Evolutionary conservation across 2,797 vertebrate genomes (phyloP).

Genomic region (Chelon auratus): DNA sequence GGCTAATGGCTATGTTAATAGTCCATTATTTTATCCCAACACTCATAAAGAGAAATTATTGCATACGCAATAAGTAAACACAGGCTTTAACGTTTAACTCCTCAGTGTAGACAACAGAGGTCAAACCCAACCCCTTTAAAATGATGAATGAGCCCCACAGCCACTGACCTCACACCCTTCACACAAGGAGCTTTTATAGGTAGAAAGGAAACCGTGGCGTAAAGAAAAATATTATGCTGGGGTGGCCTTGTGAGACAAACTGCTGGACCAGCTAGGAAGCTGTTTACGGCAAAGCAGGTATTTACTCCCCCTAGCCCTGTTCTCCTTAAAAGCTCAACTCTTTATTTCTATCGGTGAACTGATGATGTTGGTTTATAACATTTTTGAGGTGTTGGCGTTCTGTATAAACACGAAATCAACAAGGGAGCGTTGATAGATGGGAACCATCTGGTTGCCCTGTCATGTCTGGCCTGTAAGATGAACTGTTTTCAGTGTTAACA

Average conservation of each 20-base stretch:
- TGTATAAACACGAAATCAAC: slow-evolving; percentile 25
- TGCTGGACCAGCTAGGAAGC: slow-evolving; percentile 52
- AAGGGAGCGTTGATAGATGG: slow-evolving; percentile 55
- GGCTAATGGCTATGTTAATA: slow-evolving; percentile 28
- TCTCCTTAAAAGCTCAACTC: slow-evolving; percentile 9
- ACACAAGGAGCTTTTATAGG: slow-evolving; percentile 63
- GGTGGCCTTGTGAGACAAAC: slow-evolving; percentile 47
- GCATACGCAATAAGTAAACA: slow-evolving; percentile 11
- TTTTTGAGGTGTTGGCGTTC: slow-evolving; percentile 14
- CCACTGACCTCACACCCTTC: slow-evolving; percentile 43
- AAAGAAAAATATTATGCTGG: slow-evolving; percentile 73
- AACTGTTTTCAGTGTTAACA: slow-evolving; percentile 19
- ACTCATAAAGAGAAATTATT: slow-evolving; percentile 30
- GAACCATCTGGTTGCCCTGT: slow-evolving; percentile 53
- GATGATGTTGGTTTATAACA: background rate
- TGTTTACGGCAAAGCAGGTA: slow-evolving; percentile 22
- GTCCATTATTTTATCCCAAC: slow-evolving; percentile 46
- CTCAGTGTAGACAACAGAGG: slow-evolving; percentile 7
- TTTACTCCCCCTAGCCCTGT: slow-evolving; percentile 8
- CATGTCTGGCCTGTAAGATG: slow-evolving; percentile 15
- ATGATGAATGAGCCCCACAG: slow-evolving; percentile 44
- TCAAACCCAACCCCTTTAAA: slow-evolving; percentile 27
- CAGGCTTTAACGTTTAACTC: slow-evolving; percentile 9
- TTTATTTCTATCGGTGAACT: slow-evolving; percentile 6
- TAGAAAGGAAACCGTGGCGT: slow-evolving; percentile 64